Conservation (phyloP, 2,797 vertebrate species). For the Crocodylus rhombifer region DNA sequence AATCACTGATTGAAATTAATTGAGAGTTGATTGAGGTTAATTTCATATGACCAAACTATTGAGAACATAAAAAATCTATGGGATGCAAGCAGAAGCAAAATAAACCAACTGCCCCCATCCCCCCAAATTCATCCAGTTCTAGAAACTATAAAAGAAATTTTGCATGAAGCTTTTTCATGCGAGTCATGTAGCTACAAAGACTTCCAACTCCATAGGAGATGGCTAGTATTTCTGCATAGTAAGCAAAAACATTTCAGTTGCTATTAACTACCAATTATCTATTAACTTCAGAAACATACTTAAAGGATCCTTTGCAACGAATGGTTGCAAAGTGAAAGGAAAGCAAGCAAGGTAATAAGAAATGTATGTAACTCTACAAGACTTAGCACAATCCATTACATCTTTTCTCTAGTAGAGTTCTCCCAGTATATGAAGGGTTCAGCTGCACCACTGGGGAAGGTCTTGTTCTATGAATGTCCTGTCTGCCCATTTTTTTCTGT, state of each 20-base stretch:
- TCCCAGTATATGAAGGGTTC: neutral
- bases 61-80: neutral
- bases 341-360: neutral
- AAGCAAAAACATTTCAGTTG: too few relatives aligned
- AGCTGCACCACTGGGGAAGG: rapidly evolving
- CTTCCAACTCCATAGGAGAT: neutral
- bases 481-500: neutral
- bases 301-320: neutral
- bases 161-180: neutral
- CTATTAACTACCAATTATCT: neutral
- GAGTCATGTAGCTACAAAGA: neutral
- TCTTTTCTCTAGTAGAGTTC: too few relatives aligned
- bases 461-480: neutral
- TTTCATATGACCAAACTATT: neutral
- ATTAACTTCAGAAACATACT: neutral
- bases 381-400: too few relatives aligned
- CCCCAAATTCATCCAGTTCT: neutral
- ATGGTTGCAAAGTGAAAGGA: rapidly evolving
- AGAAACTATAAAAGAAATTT: neutral
- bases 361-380: neutral
- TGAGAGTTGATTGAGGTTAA: neutral
- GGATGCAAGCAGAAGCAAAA: neutral
- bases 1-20: too few relatives aligned
- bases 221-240: too few relatives aligned
- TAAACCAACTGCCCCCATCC: neutral